Conservation (phyloP, 2,888 invertebrate genomes). For the Yponomeuta malinellus region DNA sequence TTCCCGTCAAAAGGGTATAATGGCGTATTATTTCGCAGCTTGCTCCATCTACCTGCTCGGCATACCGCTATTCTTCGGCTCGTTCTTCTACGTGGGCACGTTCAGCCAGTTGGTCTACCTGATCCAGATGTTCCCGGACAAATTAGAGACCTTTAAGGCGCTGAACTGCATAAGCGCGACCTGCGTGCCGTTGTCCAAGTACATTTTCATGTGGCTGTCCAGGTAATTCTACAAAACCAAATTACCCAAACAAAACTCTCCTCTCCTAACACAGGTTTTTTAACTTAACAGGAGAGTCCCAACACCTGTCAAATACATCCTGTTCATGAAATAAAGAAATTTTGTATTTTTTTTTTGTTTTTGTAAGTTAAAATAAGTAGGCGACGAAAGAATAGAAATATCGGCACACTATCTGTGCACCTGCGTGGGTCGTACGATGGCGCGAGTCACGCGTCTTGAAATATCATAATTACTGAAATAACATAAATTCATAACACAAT, state of each 20-base stretch:
- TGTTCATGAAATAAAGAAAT: no score
- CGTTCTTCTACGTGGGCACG: slow-evolving; percentile 42
- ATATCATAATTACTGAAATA: no score
- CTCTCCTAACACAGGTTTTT: no score
- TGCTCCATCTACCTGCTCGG: slow-evolving; percentile 29
- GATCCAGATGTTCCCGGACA: slow-evolving; percentile 40
- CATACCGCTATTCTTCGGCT: slow-evolving; percentile 30
- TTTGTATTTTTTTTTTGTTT: no score
- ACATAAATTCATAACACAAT: no score
- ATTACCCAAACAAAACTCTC: not conserved
- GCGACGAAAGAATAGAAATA: no score
- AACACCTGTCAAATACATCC: no score
- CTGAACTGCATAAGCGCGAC: slow-evolving; percentile 46
- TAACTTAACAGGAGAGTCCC: no score
- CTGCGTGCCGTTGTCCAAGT: slow-evolving; percentile 45
- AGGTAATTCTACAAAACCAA: slow-evolving; percentile 29
- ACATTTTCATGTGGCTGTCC: slow-evolving; percentile 45
- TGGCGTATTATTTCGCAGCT: slow-evolving; percentile 7
- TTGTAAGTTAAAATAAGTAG: no score
- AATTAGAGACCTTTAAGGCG: slow-evolving; percentile 40
- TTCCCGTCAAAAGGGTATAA: not conserved
- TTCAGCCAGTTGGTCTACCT: slow-evolving; percentile 44
- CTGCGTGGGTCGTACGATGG: no score
- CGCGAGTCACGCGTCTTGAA: no score
- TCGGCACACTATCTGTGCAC: no score